Percentiles rank a stretch among this genome's conserved stretches.
These are phyloP conservation scores for Crotalus horridus DNA, from an alignment of 2,113 vertebrate species.

Conservation along the genomic window DNA sequence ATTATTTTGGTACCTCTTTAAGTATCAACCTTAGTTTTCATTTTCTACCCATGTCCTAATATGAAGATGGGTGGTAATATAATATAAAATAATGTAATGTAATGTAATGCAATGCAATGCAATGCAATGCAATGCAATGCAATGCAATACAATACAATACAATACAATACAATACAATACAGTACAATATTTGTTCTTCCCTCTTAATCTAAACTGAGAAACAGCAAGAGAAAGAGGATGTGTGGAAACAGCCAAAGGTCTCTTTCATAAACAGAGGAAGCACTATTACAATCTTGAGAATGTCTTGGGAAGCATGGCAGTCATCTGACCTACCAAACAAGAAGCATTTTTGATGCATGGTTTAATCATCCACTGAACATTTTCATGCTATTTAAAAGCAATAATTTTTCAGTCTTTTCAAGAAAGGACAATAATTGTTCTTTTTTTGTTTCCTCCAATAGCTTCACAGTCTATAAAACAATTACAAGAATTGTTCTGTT, in stretches of 20 bases:
- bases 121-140: accelerated
- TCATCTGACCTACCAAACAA: slow-evolving; percentile 70
- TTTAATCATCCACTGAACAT: slow-evolving; percentile 63
- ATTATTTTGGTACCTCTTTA: background rate
- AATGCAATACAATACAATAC: no score
- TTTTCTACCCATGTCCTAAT: background rate
- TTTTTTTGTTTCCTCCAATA: slow-evolving; percentile 50
- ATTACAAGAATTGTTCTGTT: slow-evolving; percentile 45
- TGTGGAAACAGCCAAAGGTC: slow-evolving; percentile 55
- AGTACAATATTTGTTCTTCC: slow-evolving; percentile 37
- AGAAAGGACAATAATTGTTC: slow-evolving; percentile 45
- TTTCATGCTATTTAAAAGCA: slow-evolving; percentile 60
- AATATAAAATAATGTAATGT: no score
- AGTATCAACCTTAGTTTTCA: background rate
- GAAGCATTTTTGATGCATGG: slow-evolving; percentile 65
- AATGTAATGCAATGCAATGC: no score
- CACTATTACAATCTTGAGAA: slow-evolving; percentile 56
- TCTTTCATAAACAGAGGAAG: slow-evolving; percentile 53
- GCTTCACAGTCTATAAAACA: slow-evolving; percentile 43
- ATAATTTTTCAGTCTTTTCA: slow-evolving; percentile 58
- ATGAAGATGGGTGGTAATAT: background rate
- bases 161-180: no score
- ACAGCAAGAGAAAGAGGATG: slow-evolving; percentile 45
- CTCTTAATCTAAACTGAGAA: slow-evolving; percentile 62
- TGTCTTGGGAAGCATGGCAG: slow-evolving; percentile 62